A percentile compares a stretch with the other conserved stretches of the same genome.
Evolutionary conservation across 2,113 vertebrate genomes (phyloP).

Genomic region (Rhegmatorhina hoffmannsi): DNA sequence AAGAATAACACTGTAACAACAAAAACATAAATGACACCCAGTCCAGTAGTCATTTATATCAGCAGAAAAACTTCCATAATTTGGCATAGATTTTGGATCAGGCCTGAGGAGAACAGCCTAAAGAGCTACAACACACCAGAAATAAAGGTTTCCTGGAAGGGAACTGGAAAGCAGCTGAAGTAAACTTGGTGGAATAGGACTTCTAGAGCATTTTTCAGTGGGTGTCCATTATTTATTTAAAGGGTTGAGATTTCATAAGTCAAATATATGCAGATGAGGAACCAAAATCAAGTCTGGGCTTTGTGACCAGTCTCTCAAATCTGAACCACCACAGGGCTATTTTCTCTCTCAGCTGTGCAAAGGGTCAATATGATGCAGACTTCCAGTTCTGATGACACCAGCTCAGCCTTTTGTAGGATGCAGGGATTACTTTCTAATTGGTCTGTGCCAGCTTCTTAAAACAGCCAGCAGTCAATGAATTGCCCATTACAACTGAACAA

Average conservation of each 20-base stretch:
- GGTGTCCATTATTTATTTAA: neutral
- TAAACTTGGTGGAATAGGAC: neutral
- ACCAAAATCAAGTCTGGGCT: neutral
- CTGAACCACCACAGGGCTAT: neutral
- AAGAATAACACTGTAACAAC: neutral
- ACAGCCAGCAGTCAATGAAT: neutral
- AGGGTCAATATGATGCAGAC: neutral
- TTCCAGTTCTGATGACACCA: neutral
- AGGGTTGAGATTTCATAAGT: neutral
- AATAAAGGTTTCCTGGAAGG: neutral
- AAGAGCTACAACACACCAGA: neutral
- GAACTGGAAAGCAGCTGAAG: neutral
- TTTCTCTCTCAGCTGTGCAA: neutral
- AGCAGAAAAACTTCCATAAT: neutral
- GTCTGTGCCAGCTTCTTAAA: neutral
- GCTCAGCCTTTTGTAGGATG: neutral
- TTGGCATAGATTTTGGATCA: neutral
- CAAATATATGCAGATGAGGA: neutral
- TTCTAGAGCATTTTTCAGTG: neutral
- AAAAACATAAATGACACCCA: neutral
- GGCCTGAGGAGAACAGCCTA: neutral
- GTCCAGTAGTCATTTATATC: neutral
- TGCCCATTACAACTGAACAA: neutral
- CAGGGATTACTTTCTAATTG: neutral
- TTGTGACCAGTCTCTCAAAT: neutral